Conservation (phyloP, 2,888 invertebrate genomes). For the Drosophila rubida region DNA sequence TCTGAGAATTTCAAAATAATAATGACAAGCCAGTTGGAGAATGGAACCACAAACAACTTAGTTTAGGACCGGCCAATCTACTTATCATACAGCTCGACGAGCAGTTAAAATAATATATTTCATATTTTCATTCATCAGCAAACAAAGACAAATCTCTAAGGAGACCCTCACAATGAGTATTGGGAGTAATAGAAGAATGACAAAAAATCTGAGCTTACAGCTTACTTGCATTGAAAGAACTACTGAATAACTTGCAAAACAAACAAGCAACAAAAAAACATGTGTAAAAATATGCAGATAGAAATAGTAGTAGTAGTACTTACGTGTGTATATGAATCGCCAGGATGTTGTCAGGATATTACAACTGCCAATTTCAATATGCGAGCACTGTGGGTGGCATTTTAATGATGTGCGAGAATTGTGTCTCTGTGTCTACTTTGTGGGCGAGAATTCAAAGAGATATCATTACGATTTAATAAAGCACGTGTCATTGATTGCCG, state of each 20-base stretch:
- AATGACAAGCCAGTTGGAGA: not conserved
- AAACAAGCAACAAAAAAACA: not conserved
- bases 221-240: not conserved
- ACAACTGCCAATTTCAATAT: slow-evolving; percentile 8
- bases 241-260: not conserved
- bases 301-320: not conserved
- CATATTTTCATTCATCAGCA: not conserved
- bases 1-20: not conserved
- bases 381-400: slow-evolving; percentile 3
- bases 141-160: not conserved
- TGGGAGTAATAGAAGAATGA: not conserved
- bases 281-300: not conserved
- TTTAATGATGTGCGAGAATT: slow-evolving; percentile 32
- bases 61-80: not conserved
- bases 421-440: not conserved
- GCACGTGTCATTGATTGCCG: slow-evolving; percentile 5
- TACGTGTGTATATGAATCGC: slow-evolving; percentile 2
- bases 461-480: slow-evolving; percentile 9
- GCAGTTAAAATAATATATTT: not conserved
- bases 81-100: not conserved
- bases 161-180: not conserved
- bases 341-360: not conserved
- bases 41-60: not conserved
- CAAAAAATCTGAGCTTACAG: slow-evolving; percentile 1
- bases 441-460: slow-evolving; percentile 31